A percentile compares a stretch with the other conserved stretches of the same genome.
Conservation (phyloP, 30 jellyfish, hydroid and myxozoan species). For the Turritopsis rubra region DNA sequence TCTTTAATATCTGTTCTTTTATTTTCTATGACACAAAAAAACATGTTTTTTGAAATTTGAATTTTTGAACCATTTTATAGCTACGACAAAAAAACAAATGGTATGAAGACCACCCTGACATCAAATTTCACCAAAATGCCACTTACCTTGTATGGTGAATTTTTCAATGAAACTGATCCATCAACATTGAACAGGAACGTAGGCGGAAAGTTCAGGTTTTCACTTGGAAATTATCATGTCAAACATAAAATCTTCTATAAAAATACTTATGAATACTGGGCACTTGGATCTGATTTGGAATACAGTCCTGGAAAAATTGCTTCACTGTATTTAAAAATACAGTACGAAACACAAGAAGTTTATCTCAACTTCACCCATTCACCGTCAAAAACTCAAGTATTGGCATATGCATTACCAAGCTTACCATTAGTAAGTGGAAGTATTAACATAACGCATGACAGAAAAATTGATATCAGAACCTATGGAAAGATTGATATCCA, state of each 20-base stretch:
- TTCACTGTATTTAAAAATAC: constrained; percentile 24
- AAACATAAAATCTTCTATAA: constrained; percentile 37
- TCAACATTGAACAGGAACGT: constrained; percentile 66
- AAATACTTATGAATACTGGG: constrained; percentile 90
- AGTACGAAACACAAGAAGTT: constrained; percentile 37
- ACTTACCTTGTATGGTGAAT: constrained; percentile 33
- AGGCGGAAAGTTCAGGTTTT: constrained; percentile 49
- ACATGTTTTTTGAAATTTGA: background rate
- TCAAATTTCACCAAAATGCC: constrained; percentile 62
- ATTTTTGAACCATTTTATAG: constrained; percentile 22
- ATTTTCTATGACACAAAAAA: background rate
- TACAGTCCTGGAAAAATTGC: constrained; percentile 33
- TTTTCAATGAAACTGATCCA: constrained; percentile 76
- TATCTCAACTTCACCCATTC: constrained; percentile 23
- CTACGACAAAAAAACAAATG: constrained; percentile 65
- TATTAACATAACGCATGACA: constrained; percentile 34
- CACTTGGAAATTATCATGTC: constrained; percentile 19
- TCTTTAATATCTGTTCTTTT: background rate
- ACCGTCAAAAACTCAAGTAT: constrained; percentile 26
- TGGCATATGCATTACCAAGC: constrained; percentile 16
- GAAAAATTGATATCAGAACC: background rate
- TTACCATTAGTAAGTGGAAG: constrained; percentile 19
- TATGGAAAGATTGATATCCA: constrained; percentile 28
- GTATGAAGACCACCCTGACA: constrained; percentile 35
- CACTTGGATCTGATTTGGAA: constrained; percentile 36